Percentiles rank a stretch among this genome's conserved stretches.
Evolutionary conservation across 2,113 vertebrate species (phyloP).

Genomic region (Gnathonemus echidnorhynchus): DNA sequence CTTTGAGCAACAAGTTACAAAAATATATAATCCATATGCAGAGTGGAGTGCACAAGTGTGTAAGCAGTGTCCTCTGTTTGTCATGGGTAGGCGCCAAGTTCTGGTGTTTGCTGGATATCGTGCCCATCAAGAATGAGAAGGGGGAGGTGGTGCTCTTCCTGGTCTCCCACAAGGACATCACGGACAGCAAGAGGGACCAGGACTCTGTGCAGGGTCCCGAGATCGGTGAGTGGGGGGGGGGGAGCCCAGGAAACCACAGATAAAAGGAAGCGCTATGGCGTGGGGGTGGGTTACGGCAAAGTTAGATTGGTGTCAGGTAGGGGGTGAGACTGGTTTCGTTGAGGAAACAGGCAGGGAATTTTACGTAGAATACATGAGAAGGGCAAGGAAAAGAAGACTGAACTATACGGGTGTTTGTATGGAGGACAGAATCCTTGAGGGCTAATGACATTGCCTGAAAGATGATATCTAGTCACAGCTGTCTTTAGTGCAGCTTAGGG

Average conservation of each 20-base stretch:
- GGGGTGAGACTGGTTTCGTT: background rate
- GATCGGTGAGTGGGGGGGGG: slow-evolving; percentile 54
- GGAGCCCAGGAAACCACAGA: background rate
- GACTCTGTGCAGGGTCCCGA: slow-evolving; percentile 67
- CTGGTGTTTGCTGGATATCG: slow-evolving; percentile 87
- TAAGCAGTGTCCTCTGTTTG: background rate
- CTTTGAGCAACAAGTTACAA: background rate
- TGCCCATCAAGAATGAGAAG: slow-evolving; percentile 88
- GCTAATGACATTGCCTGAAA: background rate
- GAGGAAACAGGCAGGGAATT: background rate
- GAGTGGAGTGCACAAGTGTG: background rate
- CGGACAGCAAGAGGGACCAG: slow-evolving; percentile 71
- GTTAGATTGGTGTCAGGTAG: background rate
- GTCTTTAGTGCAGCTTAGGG: background rate
- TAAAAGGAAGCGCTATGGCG: background rate
- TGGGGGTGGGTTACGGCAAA: background rate
- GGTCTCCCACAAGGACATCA: slow-evolving; percentile 87
- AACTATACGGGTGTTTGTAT: background rate
- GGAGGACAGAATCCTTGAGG: background rate
- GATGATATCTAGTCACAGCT: background rate
- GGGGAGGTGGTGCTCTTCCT: slow-evolving; percentile 83
- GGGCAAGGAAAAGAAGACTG: background rate
- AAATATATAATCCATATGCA: background rate
- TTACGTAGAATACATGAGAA: background rate
- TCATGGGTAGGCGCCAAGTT: slow-evolving; percentile 69